Base-by-base conservation (phyloP, 1,140 invertebrate species). In the Pentalonia nigronervosa region DNA sequence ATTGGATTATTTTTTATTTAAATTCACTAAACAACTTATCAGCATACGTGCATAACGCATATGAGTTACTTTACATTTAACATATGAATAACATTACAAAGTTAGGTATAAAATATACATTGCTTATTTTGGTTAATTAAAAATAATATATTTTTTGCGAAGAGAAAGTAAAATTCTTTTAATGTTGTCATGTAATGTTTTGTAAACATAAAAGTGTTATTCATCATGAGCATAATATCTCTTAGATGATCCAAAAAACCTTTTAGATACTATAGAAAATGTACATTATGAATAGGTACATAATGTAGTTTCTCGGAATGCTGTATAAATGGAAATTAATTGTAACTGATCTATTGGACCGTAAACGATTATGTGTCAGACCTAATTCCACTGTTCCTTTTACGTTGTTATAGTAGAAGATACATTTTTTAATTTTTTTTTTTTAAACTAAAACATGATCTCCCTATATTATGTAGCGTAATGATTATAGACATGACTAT, bases 371-470 rank as follows among this genome's bases (percentile, higher is more conserved):
- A 56, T 50, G 30, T 81, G 90, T 90, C 41, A 45, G 36, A 90
- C 53, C 8, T 60, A 60, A 45, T 90, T 90, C 17, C 36, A 60
- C 53, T 90, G 45, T 67, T 90, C 1, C 36, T 90, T 60, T 90
- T 30, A n/a, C 67, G 25, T 67, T 90, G 53, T 60, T 45, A 90
- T 30, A 4, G 53, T 67, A 17, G 60, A n/a, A 14, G 60, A 76
- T 76, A 17, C n/a, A 76, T 76, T 76, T 76, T 60, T 17, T 56
- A 36, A 3, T 89, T 89, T 56, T 88, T 53, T 14, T 87, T 87
- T 48, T 87, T 53, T 25, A 36, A 87, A 89, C 34, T 89, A 89
- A 89, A 89, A 90, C 53, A 60, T n/a, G 56, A 90, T 90, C 53
- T 60, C 1, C 89, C 7, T 17, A 7, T 45, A 90, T 30, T 25